These are phyloP conservation scores for Etheostoma spectabile DNA, from an alignment of 2,113 vertebrate genomes.

Conservation along the genomic window DNA sequence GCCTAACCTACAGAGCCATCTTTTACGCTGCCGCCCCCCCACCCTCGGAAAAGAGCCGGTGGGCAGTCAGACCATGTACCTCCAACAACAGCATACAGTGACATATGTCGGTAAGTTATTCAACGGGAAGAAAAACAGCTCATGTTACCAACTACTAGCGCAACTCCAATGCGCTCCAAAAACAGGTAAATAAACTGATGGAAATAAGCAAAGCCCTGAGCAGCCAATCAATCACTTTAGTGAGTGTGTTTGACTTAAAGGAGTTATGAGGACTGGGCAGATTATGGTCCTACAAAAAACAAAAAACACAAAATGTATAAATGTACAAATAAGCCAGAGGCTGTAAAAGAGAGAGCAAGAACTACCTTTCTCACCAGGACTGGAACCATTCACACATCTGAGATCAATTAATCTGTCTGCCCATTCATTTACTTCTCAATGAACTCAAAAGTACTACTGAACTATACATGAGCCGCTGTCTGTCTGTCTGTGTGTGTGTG, in stretches of 20 bases:
- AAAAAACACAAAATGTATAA: constrained; percentile 43
- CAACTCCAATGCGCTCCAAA: not conserved
- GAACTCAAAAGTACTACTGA: constrained; percentile 25
- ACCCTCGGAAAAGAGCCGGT: too few species aligned
- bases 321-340: constrained; percentile 30
- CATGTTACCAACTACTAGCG: constrained; percentile 6
- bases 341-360: constrained; percentile 49
- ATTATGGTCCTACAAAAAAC: constrained; percentile 19
- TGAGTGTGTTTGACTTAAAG: constrained; percentile 63
- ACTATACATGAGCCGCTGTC: not conserved
- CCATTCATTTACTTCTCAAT: constrained; percentile 39
- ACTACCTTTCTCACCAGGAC: constrained; percentile 53
- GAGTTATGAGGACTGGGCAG: constrained; percentile 60
- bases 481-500: not conserved
- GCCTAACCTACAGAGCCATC: constrained; percentile 63
- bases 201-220: constrained; percentile 41
- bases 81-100: too few species aligned
- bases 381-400: constrained; percentile 78
- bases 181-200: constrained; percentile 56
- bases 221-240: constrained; percentile 72
- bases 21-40: constrained; percentile 25
- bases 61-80: not conserved
- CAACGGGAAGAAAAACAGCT: constrained; percentile 34
- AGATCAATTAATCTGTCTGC: constrained; percentile 72
- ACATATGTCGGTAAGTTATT: too few species aligned